Evolutionary conservation across 2,113 vertebrate genomes (phyloP).

Genomic region (Pica pica): DNA sequence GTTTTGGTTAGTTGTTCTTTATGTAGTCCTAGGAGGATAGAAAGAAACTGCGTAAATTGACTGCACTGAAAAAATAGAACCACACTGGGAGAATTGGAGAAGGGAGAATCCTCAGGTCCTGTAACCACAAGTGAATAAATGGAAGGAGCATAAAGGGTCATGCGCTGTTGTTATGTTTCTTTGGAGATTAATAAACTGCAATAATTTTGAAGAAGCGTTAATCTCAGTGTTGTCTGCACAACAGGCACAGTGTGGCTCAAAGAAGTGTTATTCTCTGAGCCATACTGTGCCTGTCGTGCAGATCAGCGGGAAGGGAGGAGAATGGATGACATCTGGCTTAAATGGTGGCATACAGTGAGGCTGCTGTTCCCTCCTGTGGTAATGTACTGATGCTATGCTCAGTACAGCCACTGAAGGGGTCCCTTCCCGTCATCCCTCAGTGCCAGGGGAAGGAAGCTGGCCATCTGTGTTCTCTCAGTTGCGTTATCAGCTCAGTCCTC

Average conservation of each 20-base stretch:
- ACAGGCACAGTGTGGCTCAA: not conserved
- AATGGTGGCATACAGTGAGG: not conserved
- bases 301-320: not conserved
- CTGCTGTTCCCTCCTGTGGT: not conserved
- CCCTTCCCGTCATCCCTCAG: not conserved
- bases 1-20: not conserved
- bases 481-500: not conserved
- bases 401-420: not conserved
- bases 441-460: not conserved
- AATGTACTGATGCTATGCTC: not conserved
- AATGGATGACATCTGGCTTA: not conserved
- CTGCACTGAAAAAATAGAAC: not conserved
- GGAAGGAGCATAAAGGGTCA: not conserved
- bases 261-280: not conserved
- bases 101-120: not conserved
- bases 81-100: not conserved
- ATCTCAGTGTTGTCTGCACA: not conserved
- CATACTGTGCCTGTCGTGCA: fast-evolving
- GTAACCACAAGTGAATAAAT: not conserved
- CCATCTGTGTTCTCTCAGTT: not conserved
- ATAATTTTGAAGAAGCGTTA: not conserved
- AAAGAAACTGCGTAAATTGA: not conserved
- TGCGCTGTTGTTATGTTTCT: not conserved
- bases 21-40: not conserved
- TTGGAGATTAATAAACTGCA: not conserved